Evolutionary conservation across 2,113 vertebrate species (phyloP), one percentile per base, ranked within the genome.

Genomic region (Syngnathus floridae): DNA sequence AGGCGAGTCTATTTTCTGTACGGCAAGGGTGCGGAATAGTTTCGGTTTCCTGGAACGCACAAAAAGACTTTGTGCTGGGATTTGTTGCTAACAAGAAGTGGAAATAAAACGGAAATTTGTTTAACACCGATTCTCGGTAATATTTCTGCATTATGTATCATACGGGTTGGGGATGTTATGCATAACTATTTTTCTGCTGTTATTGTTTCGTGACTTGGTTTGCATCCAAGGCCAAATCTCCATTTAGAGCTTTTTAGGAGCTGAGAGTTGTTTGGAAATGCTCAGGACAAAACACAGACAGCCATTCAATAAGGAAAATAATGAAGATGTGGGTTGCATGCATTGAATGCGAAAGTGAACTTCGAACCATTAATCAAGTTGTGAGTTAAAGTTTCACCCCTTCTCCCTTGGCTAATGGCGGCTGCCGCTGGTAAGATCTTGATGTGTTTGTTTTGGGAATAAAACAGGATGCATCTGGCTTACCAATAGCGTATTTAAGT

Each of bases 401-500:
- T 1, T 17, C 17, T 4, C 58, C 19, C 19, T 13, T 41, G 4
- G 4, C 58, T n/a, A 19, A 37, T 40, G 19, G 19, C 19, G 36
- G 37, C 57, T 11, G 38, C 19, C 22, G 14, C 13, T 41, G 38
- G 38, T 4, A 35, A 31, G 12, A 35, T 56, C 26, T 56, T 31
- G 54, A 56, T 31, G 54, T 56, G 14, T 56, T 22, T 66, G 13
- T 56, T 62, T 55, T 43, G 65, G 22, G 63, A 62, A 41, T 64
- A 56, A 56, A 56, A 35, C 13, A 56, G 26, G 26, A 35, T 56
- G 54, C 43, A 52, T 54, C 37, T 74, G 9, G 71, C 64, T 67
- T 19, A 21, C 35, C 66, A 72, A 70, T 45, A 31, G 58, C 26
- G 69, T 38, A 21, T 62, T 68, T 70, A 55, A 76, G 64, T 64